Base-by-base conservation (phyloP, 2,888 invertebrate species). In the Odontomyia ornata region DNA sequence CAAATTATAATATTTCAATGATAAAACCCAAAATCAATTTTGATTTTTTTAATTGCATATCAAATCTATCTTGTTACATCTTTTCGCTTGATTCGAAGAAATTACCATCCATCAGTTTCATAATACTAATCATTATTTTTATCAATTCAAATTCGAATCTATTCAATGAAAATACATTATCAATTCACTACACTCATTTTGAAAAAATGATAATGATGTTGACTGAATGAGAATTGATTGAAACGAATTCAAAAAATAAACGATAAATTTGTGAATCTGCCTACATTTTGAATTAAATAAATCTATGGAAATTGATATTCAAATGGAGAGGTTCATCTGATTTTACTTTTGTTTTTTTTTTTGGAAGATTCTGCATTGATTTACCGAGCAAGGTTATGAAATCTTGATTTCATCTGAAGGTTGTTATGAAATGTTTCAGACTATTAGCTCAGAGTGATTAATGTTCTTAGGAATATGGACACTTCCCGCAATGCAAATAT, bases 101-200 rank as follows among this genome's bases (percentile, higher is more conserved):
- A n/a, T 52, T 52, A n/a, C 13, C 52, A 52, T 13, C 4, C 52
- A 36, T 36, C 5, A 18, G 18, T 52, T 52, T 52, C 52, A 18
- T 52, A 52, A 52, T 15, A 52, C 52, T 43, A 52, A 13, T 52
- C 13, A 52, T n/a, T 52, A 15, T 9, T 9, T 52, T 52, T 52
- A 52, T 36, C 36, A 9, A 5, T 36, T 36, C 36, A 36, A 9
- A 36, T n/a, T n/a, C n/a, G n/a, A 9, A 36, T 5, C 3, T 52
- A 52, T 52, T 52, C 15, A 52, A 52, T 52, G 7, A n/a, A 15
- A 52, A 52, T 52, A n/a, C 15, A 52, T 52, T 52, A 52, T 52
- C 52, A 52, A 52, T 52, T n/a, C 52, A 52, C 13, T 52, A 52
- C 52, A 52, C 52, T 52, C 52, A 18, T n/a, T n/a, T 52, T 18